Base-by-base conservation (phyloP, 2,888 invertebrate species). In the Nomada lathburiana region DNA sequence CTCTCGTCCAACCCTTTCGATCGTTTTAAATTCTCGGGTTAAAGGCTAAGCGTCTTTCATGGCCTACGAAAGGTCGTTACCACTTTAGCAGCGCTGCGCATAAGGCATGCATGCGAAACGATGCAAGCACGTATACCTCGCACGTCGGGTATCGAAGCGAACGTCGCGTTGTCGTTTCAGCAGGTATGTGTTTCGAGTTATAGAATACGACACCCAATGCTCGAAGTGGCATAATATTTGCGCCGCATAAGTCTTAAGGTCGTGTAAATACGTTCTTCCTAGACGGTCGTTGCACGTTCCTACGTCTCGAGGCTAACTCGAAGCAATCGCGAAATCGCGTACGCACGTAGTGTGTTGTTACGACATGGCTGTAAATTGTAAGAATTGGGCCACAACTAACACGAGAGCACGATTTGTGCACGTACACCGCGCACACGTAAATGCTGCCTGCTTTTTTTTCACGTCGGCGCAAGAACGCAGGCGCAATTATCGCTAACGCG, bases 401-500 rank as follows among this genome's bases (percentile, higher is more conserved):
- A 63, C 59, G 29, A 36, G 55, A 72, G 50, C 26, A 20, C 26
- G 44, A 55, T 20, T 60, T 44, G 69, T 68, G 64, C 59, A 70
- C 72, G 83, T 72, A 80, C 68, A 65, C 76, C 29, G 59, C 29
- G 59, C 44, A 64, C 74, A 69, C 69, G 47, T 72, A 64, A 59
- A 60, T 65, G 82, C 80, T 63, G 83, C 68, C 55, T 85, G 78
- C 59, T 57, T 84, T 85, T 90, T 86, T 88, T 89, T 70, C 75
- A 83, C 86, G 87, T 81, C 79, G 86, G 20, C 76, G 89, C 90
- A 88, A 90, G 89, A 89, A 89, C 89, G 85, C 88, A 88, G 85
- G 87, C 88, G 89, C 89, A 91, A 92, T 93, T 93, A 93, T 92
- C 91, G 91, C 76, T 92, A 92, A 93, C 92, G 92, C 93, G 93